phyloP scores from a whole-genome alignment of 1,140 invertebrate genomes.

The Spodoptera frugiperda region DNA sequence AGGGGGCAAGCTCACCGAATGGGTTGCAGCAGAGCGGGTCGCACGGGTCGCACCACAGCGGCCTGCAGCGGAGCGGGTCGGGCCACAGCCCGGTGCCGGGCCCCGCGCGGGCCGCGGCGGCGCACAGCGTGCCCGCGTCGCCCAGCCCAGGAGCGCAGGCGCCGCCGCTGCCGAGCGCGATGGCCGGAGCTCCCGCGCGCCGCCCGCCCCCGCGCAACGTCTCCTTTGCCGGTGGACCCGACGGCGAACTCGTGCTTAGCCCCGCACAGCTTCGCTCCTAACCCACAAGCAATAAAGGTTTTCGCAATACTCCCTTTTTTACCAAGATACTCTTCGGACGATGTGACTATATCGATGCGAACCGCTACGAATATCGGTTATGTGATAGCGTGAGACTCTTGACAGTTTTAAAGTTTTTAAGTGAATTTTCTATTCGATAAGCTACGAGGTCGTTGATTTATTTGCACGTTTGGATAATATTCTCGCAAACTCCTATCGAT shows the following conservation, averaged over 20 bases:
- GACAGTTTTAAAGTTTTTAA: slow-evolving; percentile 55
- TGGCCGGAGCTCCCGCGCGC: slow-evolving; percentile 43
- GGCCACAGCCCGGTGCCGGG: slow-evolving; percentile 36
- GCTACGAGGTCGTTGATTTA: slow-evolving; percentile 64
- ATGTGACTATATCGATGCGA: slow-evolving; percentile 56
- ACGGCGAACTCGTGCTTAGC: slow-evolving; percentile 80
- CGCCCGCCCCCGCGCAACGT: slow-evolving; percentile 79
- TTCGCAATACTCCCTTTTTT: slow-evolving; percentile 67
- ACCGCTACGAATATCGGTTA: slow-evolving; percentile 52
- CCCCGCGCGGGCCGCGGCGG: slow-evolving; percentile 19
- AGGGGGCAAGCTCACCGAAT: slow-evolving; percentile 34
- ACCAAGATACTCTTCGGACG: slow-evolving; percentile 47
- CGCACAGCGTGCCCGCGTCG: slow-evolving; percentile 24
- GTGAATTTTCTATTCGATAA: slow-evolving; percentile 65
- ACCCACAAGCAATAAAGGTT: slow-evolving; percentile 72
- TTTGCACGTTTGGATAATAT: slow-evolving; percentile 78
- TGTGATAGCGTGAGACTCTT: slow-evolving; percentile 67
- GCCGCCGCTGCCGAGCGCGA: neutral
- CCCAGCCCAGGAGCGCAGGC: slow-evolving; percentile 19
- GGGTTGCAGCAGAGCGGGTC: slow-evolving; percentile 34
- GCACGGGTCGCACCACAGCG: slow-evolving; percentile 33
- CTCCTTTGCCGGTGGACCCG: slow-evolving; percentile 77
- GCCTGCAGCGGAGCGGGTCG: slow-evolving; percentile 26
- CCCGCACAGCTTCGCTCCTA: slow-evolving; percentile 81
- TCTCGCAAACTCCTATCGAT: slow-evolving; percentile 68